Conservation (phyloP, 2,113 vertebrate genomes). For the Phylloscopus trochilus region DNA sequence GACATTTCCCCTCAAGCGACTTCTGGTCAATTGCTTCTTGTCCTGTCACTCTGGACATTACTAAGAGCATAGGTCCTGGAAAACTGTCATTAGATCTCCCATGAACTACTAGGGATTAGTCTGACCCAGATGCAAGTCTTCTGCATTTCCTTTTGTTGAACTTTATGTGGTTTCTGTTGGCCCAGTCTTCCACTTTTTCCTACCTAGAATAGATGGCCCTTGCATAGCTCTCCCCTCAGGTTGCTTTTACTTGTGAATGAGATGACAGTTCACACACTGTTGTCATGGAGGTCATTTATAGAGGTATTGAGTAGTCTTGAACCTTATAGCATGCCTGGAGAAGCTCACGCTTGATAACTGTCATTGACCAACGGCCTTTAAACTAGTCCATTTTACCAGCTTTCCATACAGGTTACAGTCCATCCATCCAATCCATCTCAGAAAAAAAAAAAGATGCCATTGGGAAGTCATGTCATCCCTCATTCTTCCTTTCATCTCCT, state of each 20-base stretch:
- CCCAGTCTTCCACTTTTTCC: background rate
- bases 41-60: background rate
- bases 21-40: background rate
- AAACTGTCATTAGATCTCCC: background rate
- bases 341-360: background rate
- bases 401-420: background rate
- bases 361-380: background rate
- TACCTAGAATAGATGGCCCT: too few relatives aligned
- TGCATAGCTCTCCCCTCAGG: background rate
- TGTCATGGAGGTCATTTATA: background rate
- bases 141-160: background rate
- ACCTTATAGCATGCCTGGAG: background rate
- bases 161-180: background rate
- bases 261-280: background rate
- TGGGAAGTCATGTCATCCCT: background rate
- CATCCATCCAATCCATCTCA: background rate
- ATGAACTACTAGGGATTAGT: background rate
- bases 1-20: background rate
- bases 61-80: background rate
- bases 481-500: background rate
- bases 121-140: background rate
- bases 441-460: background rate
- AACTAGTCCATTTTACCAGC: background rate
- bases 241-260: background rate
- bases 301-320: background rate